Percentiles rank a stretch among this genome's conserved stretches.
Conservation (phyloP, 2,888 invertebrate species). For the Drosophila rubida region DNA sequence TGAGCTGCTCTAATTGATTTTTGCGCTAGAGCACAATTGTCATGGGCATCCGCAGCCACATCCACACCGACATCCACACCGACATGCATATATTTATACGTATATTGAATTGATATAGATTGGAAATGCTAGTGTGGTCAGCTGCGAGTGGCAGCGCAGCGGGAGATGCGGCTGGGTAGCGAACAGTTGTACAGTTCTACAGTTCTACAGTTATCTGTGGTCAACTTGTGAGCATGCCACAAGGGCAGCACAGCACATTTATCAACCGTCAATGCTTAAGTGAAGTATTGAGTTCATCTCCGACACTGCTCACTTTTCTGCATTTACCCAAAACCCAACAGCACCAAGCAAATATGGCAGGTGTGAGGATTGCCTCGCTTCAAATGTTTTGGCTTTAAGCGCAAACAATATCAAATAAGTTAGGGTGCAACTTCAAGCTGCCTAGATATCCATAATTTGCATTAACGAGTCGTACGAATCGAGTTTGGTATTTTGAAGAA, state of each 20-base stretch:
- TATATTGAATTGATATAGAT: conserved; percentile 51
- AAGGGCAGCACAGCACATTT: background rate
- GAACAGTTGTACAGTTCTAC: too few species aligned
- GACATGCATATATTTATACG: background rate
- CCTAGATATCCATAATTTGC: too few species aligned
- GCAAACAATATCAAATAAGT: too few species aligned
- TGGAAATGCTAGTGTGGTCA: conserved; percentile 15
- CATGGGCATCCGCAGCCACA: conserved; percentile 40
- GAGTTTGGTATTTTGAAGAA: too few species aligned
- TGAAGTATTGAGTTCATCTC: background rate
- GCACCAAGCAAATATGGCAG: background rate
- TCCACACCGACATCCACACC: too few species aligned
- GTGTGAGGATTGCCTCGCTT: background rate
- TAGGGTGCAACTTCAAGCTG: too few species aligned
- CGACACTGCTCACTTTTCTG: conserved; percentile 1
- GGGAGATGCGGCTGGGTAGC: conserved; percentile 5
- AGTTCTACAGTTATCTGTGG: conserved; percentile 34
- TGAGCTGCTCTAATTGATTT: conserved; percentile 74
- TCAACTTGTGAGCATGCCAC: background rate
- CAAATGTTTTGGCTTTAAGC: background rate
- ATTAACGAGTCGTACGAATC: too few species aligned
- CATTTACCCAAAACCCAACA: background rate
- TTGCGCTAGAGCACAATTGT: conserved; percentile 61
- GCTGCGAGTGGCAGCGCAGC: background rate
- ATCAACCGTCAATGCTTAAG: background rate